Percentiles rank a stretch among this genome's conserved stretches.
phyloP scores from a whole-genome alignment of 2,113 vertebrate genomes.

The Balaeniceps rex region DNA sequence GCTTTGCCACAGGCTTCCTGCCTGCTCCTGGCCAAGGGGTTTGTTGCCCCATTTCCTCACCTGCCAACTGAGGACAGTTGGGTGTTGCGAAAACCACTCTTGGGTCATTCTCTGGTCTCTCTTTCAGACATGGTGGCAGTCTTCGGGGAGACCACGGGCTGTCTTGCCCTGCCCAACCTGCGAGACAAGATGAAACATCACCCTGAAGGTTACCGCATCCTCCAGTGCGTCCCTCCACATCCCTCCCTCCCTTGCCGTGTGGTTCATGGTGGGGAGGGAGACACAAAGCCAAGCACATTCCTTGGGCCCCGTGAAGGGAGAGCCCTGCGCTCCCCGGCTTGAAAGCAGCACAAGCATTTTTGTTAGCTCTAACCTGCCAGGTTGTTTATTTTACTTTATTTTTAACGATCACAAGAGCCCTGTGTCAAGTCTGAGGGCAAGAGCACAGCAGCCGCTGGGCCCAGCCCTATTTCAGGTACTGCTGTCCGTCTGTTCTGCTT shows the following conservation, averaged over 20 bases:
- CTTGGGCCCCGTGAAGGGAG: not conserved
- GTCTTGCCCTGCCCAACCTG: slow-evolving; percentile 77
- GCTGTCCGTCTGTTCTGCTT: not conserved
- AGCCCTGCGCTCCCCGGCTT: not conserved
- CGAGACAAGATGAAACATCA: slow-evolving; percentile 86
- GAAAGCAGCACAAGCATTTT: not conserved
- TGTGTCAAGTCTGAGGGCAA: not conserved
- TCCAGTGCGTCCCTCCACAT: slow-evolving; percentile 75
- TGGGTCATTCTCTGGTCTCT: not conserved
- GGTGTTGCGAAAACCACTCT: not conserved
- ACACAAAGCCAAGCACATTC: not conserved
- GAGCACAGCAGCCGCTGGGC: not conserved
- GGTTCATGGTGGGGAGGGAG: not conserved
- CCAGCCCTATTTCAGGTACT: not conserved
- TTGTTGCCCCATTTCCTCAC: not conserved
- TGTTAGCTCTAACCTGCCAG: not conserved
- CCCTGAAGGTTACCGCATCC: slow-evolving; percentile 85
- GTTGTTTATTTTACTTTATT: not conserved
- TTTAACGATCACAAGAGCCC: not conserved
- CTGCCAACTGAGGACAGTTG: not conserved
- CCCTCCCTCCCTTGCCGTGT: not conserved
- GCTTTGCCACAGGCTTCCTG: not conserved
- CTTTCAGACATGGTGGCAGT: slow-evolving; percentile 96
- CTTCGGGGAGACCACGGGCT: slow-evolving; percentile 91
- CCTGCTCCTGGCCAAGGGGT: not conserved